phyloP scores from a whole-genome alignment of 1,140 invertebrate genomes.

The Armadillidium nasatum region DNA sequence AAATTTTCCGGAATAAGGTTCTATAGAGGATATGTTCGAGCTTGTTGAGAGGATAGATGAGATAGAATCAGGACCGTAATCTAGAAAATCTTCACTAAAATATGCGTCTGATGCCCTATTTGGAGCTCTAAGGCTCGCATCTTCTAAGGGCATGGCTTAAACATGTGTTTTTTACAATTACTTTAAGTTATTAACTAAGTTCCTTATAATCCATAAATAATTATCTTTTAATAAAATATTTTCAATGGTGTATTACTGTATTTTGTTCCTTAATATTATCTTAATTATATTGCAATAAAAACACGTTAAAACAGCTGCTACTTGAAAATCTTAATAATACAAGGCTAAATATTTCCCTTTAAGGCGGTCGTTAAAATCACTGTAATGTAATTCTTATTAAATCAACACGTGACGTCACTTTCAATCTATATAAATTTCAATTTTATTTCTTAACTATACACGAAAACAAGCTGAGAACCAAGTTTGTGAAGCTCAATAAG shows the following conservation, averaged over 20 bases:
- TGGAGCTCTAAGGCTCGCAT: background rate
- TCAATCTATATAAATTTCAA: too few relatives aligned
- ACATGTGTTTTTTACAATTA: background rate
- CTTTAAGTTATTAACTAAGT: background rate
- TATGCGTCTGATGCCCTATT: background rate
- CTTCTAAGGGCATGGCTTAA: constrained; percentile 9
- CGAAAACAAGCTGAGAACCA: background rate
- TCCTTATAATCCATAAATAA: too few relatives aligned
- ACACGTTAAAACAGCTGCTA: too few relatives aligned
- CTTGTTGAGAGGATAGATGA: background rate
- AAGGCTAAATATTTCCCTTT: too few relatives aligned
- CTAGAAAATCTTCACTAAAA: background rate
- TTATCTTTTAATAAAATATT: too few relatives aligned
- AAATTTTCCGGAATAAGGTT: background rate
- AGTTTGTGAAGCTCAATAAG: background rate
- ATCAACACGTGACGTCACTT: too few relatives aligned
- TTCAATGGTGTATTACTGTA: too few relatives aligned
- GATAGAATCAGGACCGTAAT: background rate
- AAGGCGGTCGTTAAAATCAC: too few relatives aligned
- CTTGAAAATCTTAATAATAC: too few relatives aligned
- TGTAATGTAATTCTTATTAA: too few relatives aligned
- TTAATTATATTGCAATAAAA: too few relatives aligned
- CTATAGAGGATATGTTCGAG: background rate
- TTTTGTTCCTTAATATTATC: too few relatives aligned
- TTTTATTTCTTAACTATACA: background rate